These are phyloP conservation scores for Battus philenor DNA, from an alignment of 1,140 invertebrate species.

Conservation along the genomic window DNA sequence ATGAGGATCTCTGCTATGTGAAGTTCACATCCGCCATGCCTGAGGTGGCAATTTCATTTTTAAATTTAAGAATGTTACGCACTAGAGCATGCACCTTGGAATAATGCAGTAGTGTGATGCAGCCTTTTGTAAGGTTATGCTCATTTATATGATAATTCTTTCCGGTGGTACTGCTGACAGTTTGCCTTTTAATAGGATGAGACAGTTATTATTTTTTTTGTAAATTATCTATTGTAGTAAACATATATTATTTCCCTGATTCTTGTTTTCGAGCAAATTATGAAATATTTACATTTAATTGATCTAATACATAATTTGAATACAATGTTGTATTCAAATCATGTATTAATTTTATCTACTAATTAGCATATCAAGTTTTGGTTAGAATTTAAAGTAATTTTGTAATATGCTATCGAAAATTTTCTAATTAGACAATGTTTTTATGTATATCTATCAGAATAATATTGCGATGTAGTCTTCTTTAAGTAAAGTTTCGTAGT, in stretches of 20 bases:
- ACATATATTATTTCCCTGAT: no score
- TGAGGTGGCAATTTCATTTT: constrained; percentile 73
- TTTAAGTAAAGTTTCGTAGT: neutral
- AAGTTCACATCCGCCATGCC: constrained; percentile 81
- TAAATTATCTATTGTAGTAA: no score
- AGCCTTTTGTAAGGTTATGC: constrained; percentile 6
- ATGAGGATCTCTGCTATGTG: constrained; percentile 92
- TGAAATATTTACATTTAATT: neutral
- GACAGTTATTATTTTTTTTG: no score
- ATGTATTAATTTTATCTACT: neutral
- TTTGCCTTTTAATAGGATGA: neutral
- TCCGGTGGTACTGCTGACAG: constrained; percentile 1
- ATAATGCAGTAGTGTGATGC: constrained; percentile 4
- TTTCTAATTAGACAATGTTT: no score
- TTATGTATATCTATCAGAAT: no score
- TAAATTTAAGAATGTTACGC: constrained; percentile 6
- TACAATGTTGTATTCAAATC: neutral
- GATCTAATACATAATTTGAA: neutral
- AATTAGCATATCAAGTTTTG: no score
- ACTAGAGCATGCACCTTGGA: constrained; percentile 14
- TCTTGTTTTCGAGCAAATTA: neutral
- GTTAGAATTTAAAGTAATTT: no score
- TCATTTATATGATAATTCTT: constrained; percentile 6
- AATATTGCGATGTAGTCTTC: no score
- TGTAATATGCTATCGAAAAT: no score